Conservation (phyloP, 2,888 invertebrate species). For the Aleiodes testaceus region DNA sequence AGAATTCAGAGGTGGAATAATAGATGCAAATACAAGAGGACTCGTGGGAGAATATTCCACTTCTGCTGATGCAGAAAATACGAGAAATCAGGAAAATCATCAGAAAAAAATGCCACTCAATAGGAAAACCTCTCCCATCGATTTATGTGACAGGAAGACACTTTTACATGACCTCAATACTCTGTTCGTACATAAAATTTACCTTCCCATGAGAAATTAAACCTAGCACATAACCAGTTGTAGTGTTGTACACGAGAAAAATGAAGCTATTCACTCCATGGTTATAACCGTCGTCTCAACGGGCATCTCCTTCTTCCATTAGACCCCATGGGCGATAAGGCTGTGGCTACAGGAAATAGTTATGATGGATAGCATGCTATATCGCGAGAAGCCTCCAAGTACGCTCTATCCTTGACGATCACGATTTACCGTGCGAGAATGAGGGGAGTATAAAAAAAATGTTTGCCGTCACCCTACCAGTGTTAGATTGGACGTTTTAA, state of each 20-base stretch:
- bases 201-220: slow-evolving; percentile 26
- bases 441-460: slow-evolving; percentile 2
- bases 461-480: not conserved
- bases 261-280: slow-evolving; percentile 9
- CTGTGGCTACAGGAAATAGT: slow-evolving; percentile 19
- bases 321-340: slow-evolving; percentile 34
- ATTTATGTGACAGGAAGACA: not conserved
- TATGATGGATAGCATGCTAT: slow-evolving; percentile 42
- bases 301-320: slow-evolving; percentile 5
- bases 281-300: slow-evolving; percentile 14
- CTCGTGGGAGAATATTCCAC: too few relatives aligned
- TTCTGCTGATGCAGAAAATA: too few relatives aligned
- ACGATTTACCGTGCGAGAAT: slow-evolving; percentile 27
- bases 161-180: not conserved
- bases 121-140: too few relatives aligned
- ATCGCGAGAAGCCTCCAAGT: slow-evolving; percentile 39
- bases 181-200: not conserved
- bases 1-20: too few relatives aligned
- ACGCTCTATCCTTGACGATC: slow-evolving; percentile 32
- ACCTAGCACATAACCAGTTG: slow-evolving; percentile 2
- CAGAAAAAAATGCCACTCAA: too few relatives aligned
- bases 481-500: slow-evolving; percentile 14
- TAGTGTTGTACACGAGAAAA: slow-evolving; percentile 21
- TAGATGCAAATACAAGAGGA: too few relatives aligned
- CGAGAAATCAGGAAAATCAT: too few relatives aligned